phyloP scores from a whole-genome alignment of 2,888 invertebrate genomes.

The Strigamia maritima region DNA sequence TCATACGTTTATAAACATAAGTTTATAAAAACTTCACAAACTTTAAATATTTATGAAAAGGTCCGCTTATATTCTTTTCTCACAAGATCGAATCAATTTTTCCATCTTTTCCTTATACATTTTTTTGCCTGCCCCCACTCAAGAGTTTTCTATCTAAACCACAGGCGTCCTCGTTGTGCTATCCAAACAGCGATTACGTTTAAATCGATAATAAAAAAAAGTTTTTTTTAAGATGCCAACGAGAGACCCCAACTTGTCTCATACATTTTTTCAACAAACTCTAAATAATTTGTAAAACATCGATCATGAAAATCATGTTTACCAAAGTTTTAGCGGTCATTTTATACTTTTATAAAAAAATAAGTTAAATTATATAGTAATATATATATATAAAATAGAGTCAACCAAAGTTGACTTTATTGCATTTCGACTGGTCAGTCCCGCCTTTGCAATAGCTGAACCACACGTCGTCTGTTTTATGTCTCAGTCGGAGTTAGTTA shows the following conservation, averaged over 20 bases:
- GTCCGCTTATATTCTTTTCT: not conserved
- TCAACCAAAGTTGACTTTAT: not conserved
- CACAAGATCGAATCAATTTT: conserved; percentile 15
- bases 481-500: conserved; percentile 17
- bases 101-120: not conserved
- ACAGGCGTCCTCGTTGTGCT: conserved; percentile 20
- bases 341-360: not conserved
- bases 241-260: conserved; percentile 12
- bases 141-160: conserved; percentile 32
- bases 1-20: no score
- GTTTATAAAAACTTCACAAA: not conserved
- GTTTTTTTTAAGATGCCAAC: conserved; percentile 5
- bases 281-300: not conserved
- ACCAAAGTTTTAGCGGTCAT: not conserved
- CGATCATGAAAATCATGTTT: not conserved
- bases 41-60: conserved; percentile 17
- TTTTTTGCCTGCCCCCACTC: not conserved
- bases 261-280: conserved; percentile 20
- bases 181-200: conserved; percentile 31
- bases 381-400: no score
- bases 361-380: no score
- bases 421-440: conserved; percentile 15
- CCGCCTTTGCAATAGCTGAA: conserved; percentile 1
- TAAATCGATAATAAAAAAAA: not conserved
- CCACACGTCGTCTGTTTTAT: conserved; percentile 24